Evolutionary conservation across 2,888 invertebrate genomes (phyloP).

Genomic region (Drosophila parthenogenetica): DNA sequence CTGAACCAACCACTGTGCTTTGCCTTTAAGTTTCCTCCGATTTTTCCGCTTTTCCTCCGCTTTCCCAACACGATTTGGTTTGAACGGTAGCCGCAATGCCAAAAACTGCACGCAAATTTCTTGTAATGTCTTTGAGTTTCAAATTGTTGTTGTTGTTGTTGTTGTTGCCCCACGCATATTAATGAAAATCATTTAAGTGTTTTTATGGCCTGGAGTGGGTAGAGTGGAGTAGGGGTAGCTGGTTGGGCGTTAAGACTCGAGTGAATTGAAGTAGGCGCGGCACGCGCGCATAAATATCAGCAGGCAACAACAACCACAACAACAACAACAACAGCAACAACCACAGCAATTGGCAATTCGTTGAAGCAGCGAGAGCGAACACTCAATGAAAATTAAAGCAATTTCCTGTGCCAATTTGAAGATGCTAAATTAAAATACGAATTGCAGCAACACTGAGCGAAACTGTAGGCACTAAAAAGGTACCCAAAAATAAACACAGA

Average conservation of each 20-base stretch:
- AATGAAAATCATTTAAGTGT: constrained; percentile 73
- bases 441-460: constrained; percentile 22
- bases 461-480: too few relatives aligned
- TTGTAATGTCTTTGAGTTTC: constrained; percentile 58
- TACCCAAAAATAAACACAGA: too few relatives aligned
- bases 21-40: background rate
- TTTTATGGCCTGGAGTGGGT: constrained; percentile 34
- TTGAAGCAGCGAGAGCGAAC: constrained; percentile 49
- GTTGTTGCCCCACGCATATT: constrained; percentile 58
- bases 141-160: constrained; percentile 34
- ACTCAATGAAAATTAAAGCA: constrained; percentile 79
- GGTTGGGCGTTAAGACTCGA: background rate
- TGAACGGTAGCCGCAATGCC: constrained; percentile 53
- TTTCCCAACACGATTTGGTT: background rate
- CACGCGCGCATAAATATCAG: constrained; percentile 62
- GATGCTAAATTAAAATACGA: constrained; percentile 75
- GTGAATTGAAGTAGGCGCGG: constrained; percentile 39
- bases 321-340: constrained; percentile 10
- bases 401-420: constrained; percentile 80
- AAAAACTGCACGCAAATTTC: constrained; percentile 66
- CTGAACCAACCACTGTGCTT: background rate
- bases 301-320: constrained; percentile 15
- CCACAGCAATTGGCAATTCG: constrained; percentile 56
- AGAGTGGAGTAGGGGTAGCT: constrained; percentile 2
- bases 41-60: background rate